Conservation (phyloP, 2,888 invertebrate genomes). For the Steromphala cineraria region DNA sequence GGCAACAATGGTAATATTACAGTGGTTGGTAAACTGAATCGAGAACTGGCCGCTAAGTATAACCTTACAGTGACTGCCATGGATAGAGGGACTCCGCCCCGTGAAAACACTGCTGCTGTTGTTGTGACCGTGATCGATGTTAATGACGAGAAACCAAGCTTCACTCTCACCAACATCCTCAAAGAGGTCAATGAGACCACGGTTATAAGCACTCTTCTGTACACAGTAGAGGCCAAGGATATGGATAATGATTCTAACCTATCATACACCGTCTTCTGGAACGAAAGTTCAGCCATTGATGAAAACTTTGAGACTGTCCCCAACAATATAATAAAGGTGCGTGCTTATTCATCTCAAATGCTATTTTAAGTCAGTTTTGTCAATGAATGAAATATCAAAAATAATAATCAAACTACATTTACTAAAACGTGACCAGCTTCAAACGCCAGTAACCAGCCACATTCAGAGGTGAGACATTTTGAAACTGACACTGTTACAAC, state of each 20-base stretch:
- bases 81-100: conserved; percentile 60
- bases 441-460: too few species aligned
- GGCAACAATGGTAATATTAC: conserved; percentile 88
- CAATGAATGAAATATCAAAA: too few species aligned
- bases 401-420: too few species aligned
- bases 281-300: not conserved
- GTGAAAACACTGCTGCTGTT: conserved; percentile 36
- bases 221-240: not conserved
- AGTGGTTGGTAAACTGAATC: conserved; percentile 91
- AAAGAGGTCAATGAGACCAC: not conserved
- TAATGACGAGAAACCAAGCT: conserved; percentile 90
- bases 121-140: conserved; percentile 88
- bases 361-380: too few species aligned
- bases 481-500: too few species aligned
- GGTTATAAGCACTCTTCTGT: not conserved
- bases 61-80: conserved; percentile 62
- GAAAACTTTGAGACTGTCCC: not conserved
- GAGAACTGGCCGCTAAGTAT: conserved; percentile 79
- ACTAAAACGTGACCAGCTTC: too few species aligned
- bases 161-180: conserved; percentile 69
- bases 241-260: not conserved
- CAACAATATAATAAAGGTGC: not conserved
- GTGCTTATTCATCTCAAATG: too few species aligned
- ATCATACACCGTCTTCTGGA: not conserved
- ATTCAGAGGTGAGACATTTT: too few species aligned